Evolutionary conservation across 2,888 invertebrate genomes (phyloP).

Genomic region (Andrena dorsata): DNA sequence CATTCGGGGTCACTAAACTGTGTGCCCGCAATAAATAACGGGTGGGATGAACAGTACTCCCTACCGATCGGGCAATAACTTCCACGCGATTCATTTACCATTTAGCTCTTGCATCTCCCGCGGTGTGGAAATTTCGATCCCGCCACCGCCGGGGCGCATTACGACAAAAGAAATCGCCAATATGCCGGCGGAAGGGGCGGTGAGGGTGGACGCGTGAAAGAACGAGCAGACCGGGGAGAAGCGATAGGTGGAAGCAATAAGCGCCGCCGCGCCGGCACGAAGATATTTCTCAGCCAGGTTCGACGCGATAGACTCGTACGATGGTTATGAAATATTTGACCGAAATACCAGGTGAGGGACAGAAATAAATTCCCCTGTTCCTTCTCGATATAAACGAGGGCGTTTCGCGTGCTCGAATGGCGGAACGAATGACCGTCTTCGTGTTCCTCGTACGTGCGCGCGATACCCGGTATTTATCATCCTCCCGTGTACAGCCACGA

Average conservation of each 20-base stretch:
- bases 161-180: constrained; percentile 31
- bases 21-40: neutral
- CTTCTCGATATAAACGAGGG: constrained; percentile 54
- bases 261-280: constrained; percentile 14
- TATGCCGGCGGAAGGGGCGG: neutral
- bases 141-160: constrained; percentile 10
- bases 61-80: constrained; percentile 5
- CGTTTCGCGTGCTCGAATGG: constrained; percentile 36
- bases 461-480: constrained; percentile 35
- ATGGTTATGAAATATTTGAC: constrained; percentile 80
- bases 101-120: neutral
- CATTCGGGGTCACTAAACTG: too few species aligned
- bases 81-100: constrained; percentile 15
- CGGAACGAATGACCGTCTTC: constrained; percentile 41
- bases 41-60: neutral
- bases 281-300: constrained; percentile 42
- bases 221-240: neutral
- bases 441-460: constrained; percentile 30
- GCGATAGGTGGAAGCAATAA: constrained; percentile 44
- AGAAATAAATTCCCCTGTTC: constrained; percentile 77
- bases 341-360: constrained; percentile 77
- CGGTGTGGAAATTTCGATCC: constrained; percentile 2
- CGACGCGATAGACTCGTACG: constrained; percentile 60
- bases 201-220: neutral
- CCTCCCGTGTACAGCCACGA: constrained; percentile 9